Base-by-base conservation (phyloP, 37 sponge, comb jelly and placozoan species). In the Petrosia ficiformis region DNA sequence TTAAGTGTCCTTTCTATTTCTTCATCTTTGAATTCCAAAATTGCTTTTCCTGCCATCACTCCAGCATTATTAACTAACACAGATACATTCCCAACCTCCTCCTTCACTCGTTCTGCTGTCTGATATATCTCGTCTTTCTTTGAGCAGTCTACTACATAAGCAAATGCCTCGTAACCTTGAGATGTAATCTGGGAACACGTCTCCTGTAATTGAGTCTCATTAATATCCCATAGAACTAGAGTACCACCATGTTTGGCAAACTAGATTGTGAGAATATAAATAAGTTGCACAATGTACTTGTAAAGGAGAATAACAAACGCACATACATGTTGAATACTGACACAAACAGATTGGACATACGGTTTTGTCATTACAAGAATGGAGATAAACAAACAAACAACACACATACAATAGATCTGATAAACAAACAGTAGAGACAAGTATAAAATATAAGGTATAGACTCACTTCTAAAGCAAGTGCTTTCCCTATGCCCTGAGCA, bases 21-120 rank as follows among this genome's bases (percentile, higher is more conserved):
- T 2, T 56, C 35, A 39, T 72, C 76, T 34, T 68, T 73, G 34
- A 75, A 21, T 19, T 77, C 84, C 64, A 82, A 24, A 0, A 81
- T 3, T 4, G 35, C 54, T 58, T 87, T 87, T 16, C 87, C 92
- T 5, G 38, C 57, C 35, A 87, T 78, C 34, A 90, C 76, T 0
- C 92, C 92, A 19, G 92, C 92, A 75, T 91, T 91, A 80, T 91
- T 91, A 14, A 91, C 77, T 22, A 91, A 58, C 25, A 91, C 77
- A 6, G 87, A 70, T 11, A 91, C 84, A 69, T 91, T 68, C 1
- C 87, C 92, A 43, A 91, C 92, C 43, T 91, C 92, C 31, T 75
- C 38, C 56, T 59, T 52, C 31, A 91, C 87, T 22, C 44, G 43
- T 39, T 83, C 81, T n/a, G 84, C 88, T 1, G 57, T 41, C 1